phyloP scores from a whole-genome alignment of 2,797 vertebrate species.

The Sternarchorhynchus goeldii region DNA sequence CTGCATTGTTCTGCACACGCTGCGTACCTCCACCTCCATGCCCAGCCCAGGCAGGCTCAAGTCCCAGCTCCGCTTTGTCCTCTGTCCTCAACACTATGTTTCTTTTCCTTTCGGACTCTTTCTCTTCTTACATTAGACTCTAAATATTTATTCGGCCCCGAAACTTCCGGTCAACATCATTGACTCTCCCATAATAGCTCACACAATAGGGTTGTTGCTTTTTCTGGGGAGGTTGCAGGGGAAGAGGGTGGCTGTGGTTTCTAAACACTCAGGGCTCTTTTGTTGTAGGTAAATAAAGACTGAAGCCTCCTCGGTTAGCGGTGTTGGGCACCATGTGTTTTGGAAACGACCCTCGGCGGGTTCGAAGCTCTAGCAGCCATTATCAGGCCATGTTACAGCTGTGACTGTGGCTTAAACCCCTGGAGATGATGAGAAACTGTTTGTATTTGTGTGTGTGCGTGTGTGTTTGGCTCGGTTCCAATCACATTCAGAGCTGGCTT shows the following conservation, averaged over 20 bases:
- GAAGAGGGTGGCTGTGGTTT: conserved; percentile 40
- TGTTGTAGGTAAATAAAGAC: conserved; percentile 58
- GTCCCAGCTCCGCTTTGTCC: conserved; percentile 65
- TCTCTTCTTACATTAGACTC: conserved; percentile 40
- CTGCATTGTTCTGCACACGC: conserved; percentile 63
- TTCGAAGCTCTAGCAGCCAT: conserved; percentile 33
- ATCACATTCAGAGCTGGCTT: conserved; percentile 35
- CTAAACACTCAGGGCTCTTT: conserved; percentile 51
- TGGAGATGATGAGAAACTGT: conserved; percentile 41
- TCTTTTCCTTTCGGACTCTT: conserved; percentile 66
- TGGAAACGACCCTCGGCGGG: conserved; percentile 37
- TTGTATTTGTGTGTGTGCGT: conserved; percentile 32
- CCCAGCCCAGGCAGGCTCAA: conserved; percentile 72
- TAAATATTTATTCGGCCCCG: conserved; percentile 53
- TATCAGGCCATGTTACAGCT: conserved; percentile 40
- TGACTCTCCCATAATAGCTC: conserved; percentile 53
- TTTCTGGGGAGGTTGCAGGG: conserved; percentile 10
- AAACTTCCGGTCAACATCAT: conserved; percentile 56
- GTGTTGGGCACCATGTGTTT: conserved; percentile 52
- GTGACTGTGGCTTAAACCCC: conserved; percentile 41
- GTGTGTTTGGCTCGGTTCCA: conserved; percentile 46
- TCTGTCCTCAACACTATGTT: conserved; percentile 61
- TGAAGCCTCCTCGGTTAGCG: conserved; percentile 43
- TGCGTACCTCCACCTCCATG: conserved; percentile 70
- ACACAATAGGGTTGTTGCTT: conserved; percentile 43